These are phyloP conservation scores for Pissodes strobi DNA, from an alignment of 1,140 invertebrate species.

Conservation along the genomic window DNA sequence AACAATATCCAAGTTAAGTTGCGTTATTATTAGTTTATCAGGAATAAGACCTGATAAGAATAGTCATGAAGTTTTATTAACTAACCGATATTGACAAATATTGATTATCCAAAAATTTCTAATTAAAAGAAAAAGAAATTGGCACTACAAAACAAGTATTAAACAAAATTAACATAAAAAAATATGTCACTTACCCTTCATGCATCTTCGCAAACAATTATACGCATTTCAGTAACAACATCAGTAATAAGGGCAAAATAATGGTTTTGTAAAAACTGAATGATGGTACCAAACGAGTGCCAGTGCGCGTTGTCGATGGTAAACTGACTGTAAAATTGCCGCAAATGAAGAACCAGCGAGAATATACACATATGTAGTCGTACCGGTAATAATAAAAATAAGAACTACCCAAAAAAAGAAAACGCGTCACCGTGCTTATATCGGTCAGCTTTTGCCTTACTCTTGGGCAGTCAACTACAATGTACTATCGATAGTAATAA, in stretches of 20 bases:
- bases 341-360: constrained; percentile 26
- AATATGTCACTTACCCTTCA: constrained; percentile 26
- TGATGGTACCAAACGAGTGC: constrained; percentile 5
- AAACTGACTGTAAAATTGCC: constrained; percentile 33
- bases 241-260: constrained; percentile 1
- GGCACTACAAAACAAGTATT: not conserved
- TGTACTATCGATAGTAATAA: not conserved
- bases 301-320: constrained; percentile 19
- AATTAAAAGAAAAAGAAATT: not conserved
- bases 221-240: constrained; percentile 16
- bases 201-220: constrained; percentile 11
- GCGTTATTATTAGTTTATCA: too few relatives aligned
- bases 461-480: constrained; percentile 5
- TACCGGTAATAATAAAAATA: constrained; percentile 36
- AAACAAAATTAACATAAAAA: not conserved
- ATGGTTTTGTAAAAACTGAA: not conserved
- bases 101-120: not conserved
- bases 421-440: constrained; percentile 21
- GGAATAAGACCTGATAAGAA: not conserved
- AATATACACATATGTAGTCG: constrained; percentile 27
- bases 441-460: constrained; percentile 25
- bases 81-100: not conserved
- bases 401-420: constrained; percentile 30
- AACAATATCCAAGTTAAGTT: too few relatives aligned
- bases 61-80: not conserved